Evolutionary conservation across 2,113 vertebrate genomes (phyloP).

Genomic region (Synchiropus splendidus): DNA sequence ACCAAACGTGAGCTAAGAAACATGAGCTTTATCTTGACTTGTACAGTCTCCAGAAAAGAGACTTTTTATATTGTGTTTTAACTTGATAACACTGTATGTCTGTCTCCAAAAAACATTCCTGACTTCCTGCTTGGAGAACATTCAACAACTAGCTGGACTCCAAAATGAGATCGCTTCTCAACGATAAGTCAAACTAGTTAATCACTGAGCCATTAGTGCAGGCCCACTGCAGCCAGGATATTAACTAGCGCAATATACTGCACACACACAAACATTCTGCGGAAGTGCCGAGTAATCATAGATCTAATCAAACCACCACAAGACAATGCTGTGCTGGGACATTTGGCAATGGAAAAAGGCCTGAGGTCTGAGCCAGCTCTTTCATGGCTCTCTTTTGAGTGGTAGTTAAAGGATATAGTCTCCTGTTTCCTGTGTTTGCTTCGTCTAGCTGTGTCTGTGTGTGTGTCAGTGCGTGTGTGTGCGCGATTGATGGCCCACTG

Average conservation of each 20-base stretch:
- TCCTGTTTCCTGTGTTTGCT: slow-evolving; percentile 53
- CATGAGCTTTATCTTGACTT: too few relatives aligned
- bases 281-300: slow-evolving; percentile 28
- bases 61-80: too few relatives aligned
- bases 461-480: slow-evolving; percentile 12
- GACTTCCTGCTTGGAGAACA: too few relatives aligned
- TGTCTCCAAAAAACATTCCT: too few relatives aligned
- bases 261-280: slow-evolving; percentile 17
- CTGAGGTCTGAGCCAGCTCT: slow-evolving; percentile 37
- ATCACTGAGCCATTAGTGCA: neutral
- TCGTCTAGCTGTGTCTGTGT: slow-evolving; percentile 28
- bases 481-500: slow-evolving; percentile 51
- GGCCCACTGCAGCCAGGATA: slow-evolving; percentile 15
- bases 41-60: too few relatives aligned
- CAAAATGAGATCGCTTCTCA: too few relatives aligned
- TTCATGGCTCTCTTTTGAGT: slow-evolving; percentile 55
- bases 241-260: slow-evolving; percentile 17
- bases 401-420: slow-evolving; percentile 51
- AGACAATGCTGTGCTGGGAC: slow-evolving; percentile 30
- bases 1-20: too few relatives aligned
- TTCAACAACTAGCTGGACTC: too few relatives aligned
- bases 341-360: slow-evolving; percentile 42
- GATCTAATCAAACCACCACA: slow-evolving; percentile 38
- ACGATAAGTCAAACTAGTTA: too few relatives aligned
- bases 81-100: too few relatives aligned